Base-by-base conservation (phyloP, 2,888 invertebrate genomes). In the Dascillus cervinus region DNA sequence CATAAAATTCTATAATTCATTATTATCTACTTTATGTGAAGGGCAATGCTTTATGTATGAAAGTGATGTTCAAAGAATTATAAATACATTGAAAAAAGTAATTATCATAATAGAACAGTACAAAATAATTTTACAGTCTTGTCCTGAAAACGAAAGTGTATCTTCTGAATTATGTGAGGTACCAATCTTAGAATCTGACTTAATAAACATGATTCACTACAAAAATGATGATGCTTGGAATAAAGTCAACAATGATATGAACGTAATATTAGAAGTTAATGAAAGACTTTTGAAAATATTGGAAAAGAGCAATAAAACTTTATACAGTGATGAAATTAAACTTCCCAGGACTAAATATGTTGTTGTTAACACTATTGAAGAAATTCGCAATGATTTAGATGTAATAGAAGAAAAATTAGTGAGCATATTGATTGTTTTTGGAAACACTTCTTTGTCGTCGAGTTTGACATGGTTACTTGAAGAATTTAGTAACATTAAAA, bases 101-200 rank as follows among this genome's bases (percentile, higher is more conserved):
- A 59, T 67, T 20, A 66, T 75, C 32, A 66, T 77, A 5, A 61
- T 85, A 12, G 76, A 79, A 42, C 88, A 90, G 53, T 77, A 82
- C 47, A 62, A 68, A 33, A 58, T 83, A 2, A 63, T 87, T 11
- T 55, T 89, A 1, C 71, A 78, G 48, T 75, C 75, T 37, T 74
- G 74, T 33, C 80, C 82, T 0, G 51, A 52, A 4, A 60, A 66
- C 41, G 46, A 44, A 11, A 43, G 44, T 21, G 40, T 58, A 11
- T 49, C 43, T 4, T 26, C 32, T 1, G 52, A 53, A n/a, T 56
- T 56, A 13, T 29, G 43, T 2, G 49, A 55, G 28, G 43, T 60
- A 21, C 52, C 58, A 9, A 13, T 55, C 9, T 44, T 64, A 10
- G 36, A 55, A 41, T 40, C 51, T 11, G 42, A 39, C 9, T 24